These are phyloP conservation scores for Graptemys geographica DNA, from an alignment of 2,797 vertebrate genomes.

Conservation along the genomic window DNA sequence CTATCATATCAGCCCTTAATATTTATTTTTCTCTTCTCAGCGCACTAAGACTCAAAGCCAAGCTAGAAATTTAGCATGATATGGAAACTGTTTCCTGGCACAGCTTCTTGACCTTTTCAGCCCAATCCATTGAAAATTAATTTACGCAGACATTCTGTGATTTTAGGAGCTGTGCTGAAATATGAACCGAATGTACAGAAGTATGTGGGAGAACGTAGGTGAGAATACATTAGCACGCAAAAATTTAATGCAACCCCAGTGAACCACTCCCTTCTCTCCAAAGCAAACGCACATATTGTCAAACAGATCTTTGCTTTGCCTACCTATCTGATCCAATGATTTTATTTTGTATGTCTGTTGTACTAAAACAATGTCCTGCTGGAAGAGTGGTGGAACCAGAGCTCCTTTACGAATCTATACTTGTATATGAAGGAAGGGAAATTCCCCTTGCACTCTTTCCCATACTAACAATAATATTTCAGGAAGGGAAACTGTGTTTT, in stretches of 20 bases:
- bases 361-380: conserved; percentile 16
- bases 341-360: neutral
- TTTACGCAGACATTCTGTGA: neutral
- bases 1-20: neutral
- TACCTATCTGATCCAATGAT: neutral
- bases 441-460: neutral
- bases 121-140: conserved; percentile 12
- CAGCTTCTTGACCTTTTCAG: neutral
- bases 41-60: neutral
- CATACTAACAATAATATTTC: neutral
- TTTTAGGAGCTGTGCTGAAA: conserved; percentile 9
- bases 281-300: conserved; percentile 13
- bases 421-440: neutral
- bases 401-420: neutral
- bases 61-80: neutral
- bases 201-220: neutral
- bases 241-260: neutral
- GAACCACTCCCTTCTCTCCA: neutral
- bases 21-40: neutral
- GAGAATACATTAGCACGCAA: neutral
- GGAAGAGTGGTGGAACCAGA: neutral
- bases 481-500: neutral
- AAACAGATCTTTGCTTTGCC: conserved; percentile 18
- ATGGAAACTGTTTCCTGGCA: neutral
- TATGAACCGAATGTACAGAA: conserved; percentile 8